Conservation (phyloP, 2,797 vertebrate genomes). For the Chloroceryle amazona region DNA sequence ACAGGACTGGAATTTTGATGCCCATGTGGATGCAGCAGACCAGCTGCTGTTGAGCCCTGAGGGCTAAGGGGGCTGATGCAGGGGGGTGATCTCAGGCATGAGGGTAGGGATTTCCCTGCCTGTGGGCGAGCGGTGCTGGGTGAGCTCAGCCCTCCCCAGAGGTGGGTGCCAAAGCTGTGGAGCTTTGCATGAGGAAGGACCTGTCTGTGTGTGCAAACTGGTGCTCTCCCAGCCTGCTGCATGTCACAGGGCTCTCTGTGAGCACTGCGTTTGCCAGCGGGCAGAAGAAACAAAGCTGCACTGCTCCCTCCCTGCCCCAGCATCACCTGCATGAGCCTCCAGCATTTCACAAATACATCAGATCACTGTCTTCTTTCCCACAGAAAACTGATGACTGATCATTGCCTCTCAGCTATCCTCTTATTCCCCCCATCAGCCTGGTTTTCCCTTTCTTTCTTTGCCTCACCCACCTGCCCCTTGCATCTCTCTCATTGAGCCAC, state of each 20-base stretch:
- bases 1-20: background rate
- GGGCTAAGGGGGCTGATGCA: no score
- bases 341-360: background rate
- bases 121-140: rapidly evolving
- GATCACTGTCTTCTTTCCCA: background rate
- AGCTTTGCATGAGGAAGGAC: background rate
- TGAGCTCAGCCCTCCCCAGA: background rate
- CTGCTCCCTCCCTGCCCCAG: rapidly evolving
- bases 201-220: background rate
- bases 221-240: rapidly evolving
- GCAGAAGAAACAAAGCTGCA: background rate
- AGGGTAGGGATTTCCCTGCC: background rate
- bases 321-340: background rate
- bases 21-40: background rate
- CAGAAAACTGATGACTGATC: background rate
- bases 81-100: background rate
- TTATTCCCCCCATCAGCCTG: rapidly evolving
- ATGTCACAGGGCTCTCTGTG: rapidly evolving
- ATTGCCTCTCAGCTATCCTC: background rate
- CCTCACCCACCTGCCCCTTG: rapidly evolving
- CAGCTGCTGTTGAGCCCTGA: background rate
- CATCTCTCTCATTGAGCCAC: background rate
- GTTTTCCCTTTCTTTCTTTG: background rate
- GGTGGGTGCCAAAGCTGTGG: rapidly evolving
- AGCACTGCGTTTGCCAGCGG: rapidly evolving